Percentiles rank a stretch among this genome's conserved stretches.
Evolutionary conservation across 2,113 vertebrate species (phyloP).

Genomic region (Pogona vitticeps): DNA sequence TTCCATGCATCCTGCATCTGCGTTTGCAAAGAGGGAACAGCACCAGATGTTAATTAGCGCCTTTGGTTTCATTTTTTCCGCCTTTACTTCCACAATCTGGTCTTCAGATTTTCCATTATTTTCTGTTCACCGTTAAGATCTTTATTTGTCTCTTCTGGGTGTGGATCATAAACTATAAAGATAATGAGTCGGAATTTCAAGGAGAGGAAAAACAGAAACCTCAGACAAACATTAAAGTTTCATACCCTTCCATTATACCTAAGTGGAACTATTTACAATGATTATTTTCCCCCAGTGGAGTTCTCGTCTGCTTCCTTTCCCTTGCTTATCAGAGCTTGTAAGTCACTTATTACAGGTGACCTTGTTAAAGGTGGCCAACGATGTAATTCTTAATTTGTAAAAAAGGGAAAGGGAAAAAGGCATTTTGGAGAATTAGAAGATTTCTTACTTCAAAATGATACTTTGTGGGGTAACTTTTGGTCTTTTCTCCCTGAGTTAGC

Average conservation of each 20-base stretch:
- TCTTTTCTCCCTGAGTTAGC: too few species aligned
- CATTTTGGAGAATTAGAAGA: too few species aligned
- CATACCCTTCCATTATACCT: constrained; percentile 45
- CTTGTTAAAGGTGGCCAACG: not conserved
- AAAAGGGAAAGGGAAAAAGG: too few species aligned
- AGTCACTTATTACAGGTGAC: not conserved
- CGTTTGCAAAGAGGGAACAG: constrained; percentile 63
- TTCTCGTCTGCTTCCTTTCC: accelerated
- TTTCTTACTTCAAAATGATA: too few species aligned
- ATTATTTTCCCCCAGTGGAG: not conserved
- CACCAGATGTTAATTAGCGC: constrained; percentile 78
- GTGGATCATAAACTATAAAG: constrained; percentile 54
- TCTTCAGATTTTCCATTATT: constrained; percentile 70
- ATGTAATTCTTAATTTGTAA: not conserved
- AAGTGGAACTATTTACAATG: not conserved
- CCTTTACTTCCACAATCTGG: constrained; percentile 70
- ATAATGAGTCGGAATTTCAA: constrained; percentile 54
- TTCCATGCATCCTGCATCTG: constrained; percentile 77
- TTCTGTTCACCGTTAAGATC: constrained; percentile 67
- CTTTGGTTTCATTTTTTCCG: constrained; percentile 64
- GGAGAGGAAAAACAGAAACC: constrained; percentile 16
- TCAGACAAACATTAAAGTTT: constrained; percentile 55
- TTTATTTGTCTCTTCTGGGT: constrained; percentile 59
- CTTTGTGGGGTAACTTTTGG: too few species aligned
- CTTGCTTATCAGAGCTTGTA: constrained; percentile 5